Percentiles rank a stretch among this genome's conserved stretches.
phyloP scores from a whole-genome alignment of 2,888 invertebrate species.

The Drosophila yooni region DNA sequence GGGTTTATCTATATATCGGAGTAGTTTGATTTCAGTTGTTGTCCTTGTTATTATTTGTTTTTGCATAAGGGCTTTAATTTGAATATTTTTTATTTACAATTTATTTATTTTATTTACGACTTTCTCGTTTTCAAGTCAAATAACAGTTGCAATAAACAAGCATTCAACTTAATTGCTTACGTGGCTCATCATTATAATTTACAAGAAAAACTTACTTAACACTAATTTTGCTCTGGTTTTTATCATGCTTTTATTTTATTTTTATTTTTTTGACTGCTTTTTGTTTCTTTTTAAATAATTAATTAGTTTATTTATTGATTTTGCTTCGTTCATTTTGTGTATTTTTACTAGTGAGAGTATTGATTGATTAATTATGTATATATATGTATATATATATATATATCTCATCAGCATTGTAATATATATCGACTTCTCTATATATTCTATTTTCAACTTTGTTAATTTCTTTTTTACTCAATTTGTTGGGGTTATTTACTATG shows the following conservation, averaged over 20 bases:
- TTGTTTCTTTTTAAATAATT: conserved; percentile 25
- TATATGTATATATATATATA: conserved; percentile 43
- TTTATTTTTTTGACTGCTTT: conserved; percentile 41
- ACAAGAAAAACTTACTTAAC: conserved; percentile 78
- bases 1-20: conserved; percentile 55
- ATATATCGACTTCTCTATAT: conserved; percentile 49
- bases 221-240: conserved; percentile 56
- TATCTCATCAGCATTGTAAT: conserved; percentile 37
- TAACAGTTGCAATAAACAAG: conserved; percentile 81
- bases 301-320: conserved; percentile 36
- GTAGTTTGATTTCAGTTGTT: conserved; percentile 39
- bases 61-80: conserved; percentile 61
- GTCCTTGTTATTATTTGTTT: conserved; percentile 26
- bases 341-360: conserved; percentile 79
- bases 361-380: conserved; percentile 67
- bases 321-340: conserved; percentile 56
- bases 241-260: conserved; percentile 26
- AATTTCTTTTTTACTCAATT: conserved; percentile 61
- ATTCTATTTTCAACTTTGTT: conserved; percentile 56
- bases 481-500: conserved; percentile 61
- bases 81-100: conserved; percentile 76
- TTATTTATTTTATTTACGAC: conserved; percentile 75
- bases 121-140: conserved; percentile 70
- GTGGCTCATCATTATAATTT: conserved; percentile 74
- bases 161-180: conserved; percentile 81